A percentile compares a stretch with the other conserved stretches of the same genome.
phyloP scores from a whole-genome alignment of 2,113 vertebrate species.

The Motacilla tschutschensis region DNA sequence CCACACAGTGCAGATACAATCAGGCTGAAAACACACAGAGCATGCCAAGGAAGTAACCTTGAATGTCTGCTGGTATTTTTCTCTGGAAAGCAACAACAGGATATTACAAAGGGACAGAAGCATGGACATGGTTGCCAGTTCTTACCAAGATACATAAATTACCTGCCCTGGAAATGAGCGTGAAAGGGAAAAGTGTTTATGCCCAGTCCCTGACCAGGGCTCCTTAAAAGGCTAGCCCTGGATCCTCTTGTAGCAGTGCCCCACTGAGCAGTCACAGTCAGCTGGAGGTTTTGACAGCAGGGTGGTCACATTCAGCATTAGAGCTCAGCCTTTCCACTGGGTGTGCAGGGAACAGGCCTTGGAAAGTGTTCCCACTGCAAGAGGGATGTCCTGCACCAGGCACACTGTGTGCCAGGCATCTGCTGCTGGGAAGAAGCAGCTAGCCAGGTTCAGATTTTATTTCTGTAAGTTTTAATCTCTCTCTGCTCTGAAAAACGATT shows the following conservation, averaged over 20 bases:
- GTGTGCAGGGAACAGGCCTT: background rate
- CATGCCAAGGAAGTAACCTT: constrained; percentile 60
- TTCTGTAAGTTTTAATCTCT: background rate
- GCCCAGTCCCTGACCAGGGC: background rate
- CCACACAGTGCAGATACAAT: constrained; percentile 11
- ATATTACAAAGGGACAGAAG: constrained; percentile 41
- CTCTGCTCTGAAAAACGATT: background rate
- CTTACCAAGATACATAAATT: constrained; percentile 45
- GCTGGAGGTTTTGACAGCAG: background rate
- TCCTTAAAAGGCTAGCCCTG: background rate
- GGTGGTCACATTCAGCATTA: background rate
- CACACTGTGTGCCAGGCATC: background rate
- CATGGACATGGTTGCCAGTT: background rate
- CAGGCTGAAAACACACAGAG: constrained; percentile 25
- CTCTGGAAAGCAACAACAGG: constrained; percentile 56
- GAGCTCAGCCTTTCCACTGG: background rate
- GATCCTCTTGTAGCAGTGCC: background rate
- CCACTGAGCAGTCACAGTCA: background rate
- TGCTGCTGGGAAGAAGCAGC: background rate
- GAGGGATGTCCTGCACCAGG: background rate
- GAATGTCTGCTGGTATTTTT: constrained; percentile 54
- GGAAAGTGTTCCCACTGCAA: background rate
- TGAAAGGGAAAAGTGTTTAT: background rate
- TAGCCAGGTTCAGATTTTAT: background rate
- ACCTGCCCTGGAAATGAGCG: background rate